phyloP scores from a whole-genome alignment of 2,797 vertebrate genomes.

The Myripristis murdjan region DNA sequence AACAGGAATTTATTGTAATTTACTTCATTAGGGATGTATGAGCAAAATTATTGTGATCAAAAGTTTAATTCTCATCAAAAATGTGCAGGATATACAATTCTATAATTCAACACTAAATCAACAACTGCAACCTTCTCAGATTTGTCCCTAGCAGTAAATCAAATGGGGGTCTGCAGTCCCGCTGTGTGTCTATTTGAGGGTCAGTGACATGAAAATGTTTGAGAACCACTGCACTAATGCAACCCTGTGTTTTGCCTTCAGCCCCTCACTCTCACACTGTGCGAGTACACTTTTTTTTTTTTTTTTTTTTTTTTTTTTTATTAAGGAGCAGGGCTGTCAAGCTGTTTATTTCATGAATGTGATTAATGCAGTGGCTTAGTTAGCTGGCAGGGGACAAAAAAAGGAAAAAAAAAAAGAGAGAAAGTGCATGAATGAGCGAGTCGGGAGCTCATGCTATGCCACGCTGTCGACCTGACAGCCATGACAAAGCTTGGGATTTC shows the following conservation, averaged over 20 bases:
- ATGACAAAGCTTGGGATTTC: constrained; percentile 69
- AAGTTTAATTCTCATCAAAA: no score
- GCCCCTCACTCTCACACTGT: constrained; percentile 6
- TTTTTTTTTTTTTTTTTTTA: constrained; percentile 54
- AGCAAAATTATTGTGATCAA: no score
- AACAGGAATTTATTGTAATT: no score
- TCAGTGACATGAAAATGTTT: not conserved
- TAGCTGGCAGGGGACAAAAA: constrained; percentile 39
- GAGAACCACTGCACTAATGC: not conserved
- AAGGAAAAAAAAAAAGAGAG: constrained; percentile 17
- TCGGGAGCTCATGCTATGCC: constrained; percentile 58
- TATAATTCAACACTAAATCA: no score
- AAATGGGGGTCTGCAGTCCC: no score
- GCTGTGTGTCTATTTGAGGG: no score
- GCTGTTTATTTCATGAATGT: constrained; percentile 65
- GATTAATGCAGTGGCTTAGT: constrained; percentile 58
- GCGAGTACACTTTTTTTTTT: not conserved
- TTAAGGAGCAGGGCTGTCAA: constrained; percentile 59
- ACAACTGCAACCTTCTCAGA: no score
- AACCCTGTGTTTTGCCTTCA: constrained; percentile 6
- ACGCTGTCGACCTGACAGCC: constrained; percentile 73
- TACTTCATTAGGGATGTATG: no score
- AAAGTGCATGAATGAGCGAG: constrained; percentile 61
- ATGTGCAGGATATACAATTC: no score
- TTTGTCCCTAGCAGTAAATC: no score